Evolutionary conservation across 2,797 vertebrate species (phyloP), one percentile per base, ranked within the genome.

Genomic region (Acrocephalus scirpaceus): DNA sequence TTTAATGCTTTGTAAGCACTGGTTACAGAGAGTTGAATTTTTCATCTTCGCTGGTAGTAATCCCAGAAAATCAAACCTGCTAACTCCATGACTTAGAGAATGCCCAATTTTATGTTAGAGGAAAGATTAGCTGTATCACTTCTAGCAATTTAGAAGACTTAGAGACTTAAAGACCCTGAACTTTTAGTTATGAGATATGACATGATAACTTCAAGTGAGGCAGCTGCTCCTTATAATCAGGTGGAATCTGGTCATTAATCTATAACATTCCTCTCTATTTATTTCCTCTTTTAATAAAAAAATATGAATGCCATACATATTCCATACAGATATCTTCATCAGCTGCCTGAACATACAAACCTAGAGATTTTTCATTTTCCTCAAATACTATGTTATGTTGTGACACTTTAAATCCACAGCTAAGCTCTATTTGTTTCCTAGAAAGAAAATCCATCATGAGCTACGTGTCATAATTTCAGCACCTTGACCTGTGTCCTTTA

Each of bases 201-300:
- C 57, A 80, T 15, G 29, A 53, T 42, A 79, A 7, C 45, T 92
- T 85, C n/a, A 85, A 79, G 16, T 42, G 26, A 92, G 14, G 29
- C 22, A 75, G 36, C 32, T 85, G 26, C 6, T 91, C 22, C 61
- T 71, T 79, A 42, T n/a, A 79, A 85, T 87, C 67, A 79, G 16
- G 23, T 53, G 26, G 67, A 79, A 70, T 56, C 16, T 48, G 34
- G 27, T 64, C 40, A 58, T 82, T 83, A 61, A 76, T 64, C 32
- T 76, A 16, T 58, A 76, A 74, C 3, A 9, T 19, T 65, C 18
- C 65, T 11, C 19, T 69, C 26, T 69, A 74, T 64, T 93, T 87
- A 61, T 22, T 82, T 38, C 38, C 56, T 81, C 38, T 93, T 93
- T 91, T 67, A 89, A 77, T 54, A 73, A 92, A 89, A 89, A 93